These are phyloP conservation scores for Episyrphus balteatus DNA, from an alignment of 1,140 invertebrate genomes.

Conservation along the genomic window DNA sequence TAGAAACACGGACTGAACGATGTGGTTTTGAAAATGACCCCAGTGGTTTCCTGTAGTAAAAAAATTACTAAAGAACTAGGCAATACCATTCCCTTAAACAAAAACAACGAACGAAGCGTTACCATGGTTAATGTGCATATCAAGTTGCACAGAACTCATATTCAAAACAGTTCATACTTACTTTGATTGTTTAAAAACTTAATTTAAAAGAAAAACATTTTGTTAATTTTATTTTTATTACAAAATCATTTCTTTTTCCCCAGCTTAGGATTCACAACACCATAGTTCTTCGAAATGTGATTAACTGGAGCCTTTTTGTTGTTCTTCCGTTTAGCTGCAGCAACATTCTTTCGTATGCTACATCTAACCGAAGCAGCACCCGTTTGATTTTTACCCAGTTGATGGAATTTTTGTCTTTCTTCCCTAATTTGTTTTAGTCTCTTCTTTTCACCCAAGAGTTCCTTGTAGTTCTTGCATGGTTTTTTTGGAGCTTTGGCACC, in stretches of 20 bases:
- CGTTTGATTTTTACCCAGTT: constrained; percentile 39
- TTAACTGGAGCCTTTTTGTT: constrained; percentile 31
- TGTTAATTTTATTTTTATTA: no score
- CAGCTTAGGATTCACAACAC: constrained; percentile 27
- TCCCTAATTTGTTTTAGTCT: constrained; percentile 30
- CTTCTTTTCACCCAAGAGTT: constrained; percentile 35
- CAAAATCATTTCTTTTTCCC: constrained; percentile 19
- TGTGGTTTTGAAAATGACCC: no score
- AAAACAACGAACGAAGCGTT: no score
- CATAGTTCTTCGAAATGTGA: constrained; percentile 29
- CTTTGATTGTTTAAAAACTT: no score
- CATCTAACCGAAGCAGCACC: constrained; percentile 38
- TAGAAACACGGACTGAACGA: no score
- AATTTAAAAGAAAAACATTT: no score
- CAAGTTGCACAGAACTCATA: no score
- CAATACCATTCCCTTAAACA: no score
- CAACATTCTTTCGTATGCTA: constrained; percentile 33
- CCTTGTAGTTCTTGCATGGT: constrained; percentile 46
- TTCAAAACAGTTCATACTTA: no score
- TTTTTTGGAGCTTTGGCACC: constrained; percentile 51
- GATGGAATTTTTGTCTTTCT: constrained; percentile 36
- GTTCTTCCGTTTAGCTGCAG: constrained; percentile 16
- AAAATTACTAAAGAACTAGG: no score
- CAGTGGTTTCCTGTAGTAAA: no score
- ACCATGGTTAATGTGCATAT: no score